phyloP scores from a whole-genome alignment of 2,888 invertebrate species.

The Malthinus seriepunctatus region DNA sequence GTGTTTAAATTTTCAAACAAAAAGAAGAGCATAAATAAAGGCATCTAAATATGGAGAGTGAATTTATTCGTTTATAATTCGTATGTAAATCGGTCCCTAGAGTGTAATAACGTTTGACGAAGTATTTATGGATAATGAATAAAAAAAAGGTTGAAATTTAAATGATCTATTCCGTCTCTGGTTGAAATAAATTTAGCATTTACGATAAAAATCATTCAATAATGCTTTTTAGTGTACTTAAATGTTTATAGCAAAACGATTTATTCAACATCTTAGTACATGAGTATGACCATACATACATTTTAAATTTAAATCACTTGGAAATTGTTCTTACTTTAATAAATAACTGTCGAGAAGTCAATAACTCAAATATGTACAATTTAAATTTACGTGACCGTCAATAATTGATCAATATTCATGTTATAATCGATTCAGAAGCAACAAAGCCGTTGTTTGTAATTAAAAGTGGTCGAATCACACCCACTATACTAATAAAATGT shows the following conservation, averaged over 20 bases:
- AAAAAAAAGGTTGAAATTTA: background rate
- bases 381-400: slow-evolving; percentile 25
- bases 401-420: slow-evolving; percentile 26
- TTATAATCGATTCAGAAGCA: slow-evolving; percentile 30
- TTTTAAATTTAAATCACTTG: slow-evolving; percentile 3
- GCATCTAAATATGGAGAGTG: too few species aligned
- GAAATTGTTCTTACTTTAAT: slow-evolving; percentile 1
- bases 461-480: slow-evolving; percentile 31
- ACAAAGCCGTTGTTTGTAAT: slow-evolving; percentile 30
- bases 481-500: slow-evolving; percentile 21
- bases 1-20: too few species aligned
- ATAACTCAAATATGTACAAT: slow-evolving; percentile 17
- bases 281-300: slow-evolving; percentile 12
- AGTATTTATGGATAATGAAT: background rate
- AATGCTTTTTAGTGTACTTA: background rate
- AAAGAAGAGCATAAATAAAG: too few species aligned
- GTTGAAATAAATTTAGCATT: background rate
- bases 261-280: slow-evolving; percentile 5
- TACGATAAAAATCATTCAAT: background rate
- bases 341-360: slow-evolving; percentile 2
- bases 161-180: background rate
- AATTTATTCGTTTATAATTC: too few species aligned
- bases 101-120: too few species aligned
- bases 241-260: slow-evolving; percentile 1
- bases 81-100: too few species aligned